Evolutionary conservation across 2,113 vertebrate species (phyloP).

Genomic region (Eulacestoma nigropectus): DNA sequence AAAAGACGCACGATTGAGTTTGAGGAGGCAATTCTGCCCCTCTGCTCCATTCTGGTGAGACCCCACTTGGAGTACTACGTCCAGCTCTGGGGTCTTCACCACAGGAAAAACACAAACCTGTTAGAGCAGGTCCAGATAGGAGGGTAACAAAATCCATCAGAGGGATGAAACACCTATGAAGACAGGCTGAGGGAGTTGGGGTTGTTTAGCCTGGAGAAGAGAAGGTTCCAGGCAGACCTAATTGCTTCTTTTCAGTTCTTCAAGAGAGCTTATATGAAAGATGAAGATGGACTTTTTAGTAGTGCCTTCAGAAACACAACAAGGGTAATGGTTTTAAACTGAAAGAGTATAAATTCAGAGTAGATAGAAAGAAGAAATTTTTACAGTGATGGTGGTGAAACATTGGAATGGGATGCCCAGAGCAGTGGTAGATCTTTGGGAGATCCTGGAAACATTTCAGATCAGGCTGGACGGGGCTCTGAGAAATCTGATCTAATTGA

Average conservation of each 20-base stretch:
- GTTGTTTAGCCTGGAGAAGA: not conserved
- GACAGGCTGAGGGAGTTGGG: not conserved
- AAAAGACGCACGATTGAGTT: rapidly evolving
- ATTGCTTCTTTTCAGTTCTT: not conserved
- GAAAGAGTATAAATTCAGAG: not conserved
- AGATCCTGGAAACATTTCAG: not conserved
- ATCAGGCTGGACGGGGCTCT: rapidly evolving
- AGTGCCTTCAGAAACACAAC: not conserved
- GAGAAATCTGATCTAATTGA: not conserved
- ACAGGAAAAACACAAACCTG: not conserved
- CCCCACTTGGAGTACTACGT: rapidly evolving
- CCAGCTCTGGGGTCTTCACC: not conserved
- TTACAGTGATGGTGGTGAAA: not conserved
- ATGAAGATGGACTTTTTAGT: not conserved
- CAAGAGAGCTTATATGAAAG: not conserved
- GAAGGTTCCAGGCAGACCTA: not conserved
- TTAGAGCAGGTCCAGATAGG: not conserved
- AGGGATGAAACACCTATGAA: not conserved
- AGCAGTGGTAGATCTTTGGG: not conserved
- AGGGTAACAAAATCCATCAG: not conserved
- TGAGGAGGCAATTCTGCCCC: not conserved
- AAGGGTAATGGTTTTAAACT: not conserved
- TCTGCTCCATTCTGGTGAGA: not conserved
- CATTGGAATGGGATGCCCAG: not conserved
- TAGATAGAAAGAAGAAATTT: not conserved